Percentiles rank a stretch among this genome's conserved stretches.
These are phyloP conservation scores for Leiothrix lutea DNA, from an alignment of 2,113 vertebrate genomes.

Conservation along the genomic window DNA sequence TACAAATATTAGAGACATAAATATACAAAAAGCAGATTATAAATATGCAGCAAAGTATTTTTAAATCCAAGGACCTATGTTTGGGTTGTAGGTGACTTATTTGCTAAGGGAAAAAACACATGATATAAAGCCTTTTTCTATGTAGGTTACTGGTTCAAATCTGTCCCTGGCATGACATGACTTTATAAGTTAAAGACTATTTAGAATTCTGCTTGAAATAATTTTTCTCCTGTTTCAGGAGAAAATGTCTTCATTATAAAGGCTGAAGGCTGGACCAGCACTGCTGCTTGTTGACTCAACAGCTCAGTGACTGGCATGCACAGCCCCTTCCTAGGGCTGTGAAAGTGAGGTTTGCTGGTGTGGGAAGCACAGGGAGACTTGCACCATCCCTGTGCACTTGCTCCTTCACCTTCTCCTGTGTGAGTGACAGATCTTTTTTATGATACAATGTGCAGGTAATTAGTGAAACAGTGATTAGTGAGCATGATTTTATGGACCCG, in stretches of 20 bases:
- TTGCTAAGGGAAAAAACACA: neutral
- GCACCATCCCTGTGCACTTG: neutral
- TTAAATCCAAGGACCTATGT: slow-evolving; percentile 37
- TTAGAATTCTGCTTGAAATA: neutral
- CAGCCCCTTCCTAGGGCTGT: neutral
- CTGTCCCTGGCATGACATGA: neutral
- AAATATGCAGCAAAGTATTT: slow-evolving; percentile 55
- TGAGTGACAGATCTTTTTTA: neutral
- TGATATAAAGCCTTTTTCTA: neutral
- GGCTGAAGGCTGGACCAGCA: neutral
- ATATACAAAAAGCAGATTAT: slow-evolving; percentile 63
- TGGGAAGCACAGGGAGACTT: neutral
- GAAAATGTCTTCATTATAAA: neutral
- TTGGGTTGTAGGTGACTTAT: slow-evolving; percentile 50
- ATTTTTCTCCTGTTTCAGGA: neutral
- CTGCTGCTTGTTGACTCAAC: neutral
- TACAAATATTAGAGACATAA: slow-evolving; percentile 68
- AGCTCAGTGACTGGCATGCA: fast-evolving
- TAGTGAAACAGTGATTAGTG: neutral
- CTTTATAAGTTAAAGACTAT: neutral
- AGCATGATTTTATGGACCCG: neutral
- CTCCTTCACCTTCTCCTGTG: neutral
- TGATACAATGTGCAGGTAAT: neutral
- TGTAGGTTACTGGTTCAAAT: neutral
- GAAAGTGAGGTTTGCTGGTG: neutral